phyloP scores from a whole-genome alignment of 2,797 vertebrate species.

The Enteromius mattozi region DNA sequence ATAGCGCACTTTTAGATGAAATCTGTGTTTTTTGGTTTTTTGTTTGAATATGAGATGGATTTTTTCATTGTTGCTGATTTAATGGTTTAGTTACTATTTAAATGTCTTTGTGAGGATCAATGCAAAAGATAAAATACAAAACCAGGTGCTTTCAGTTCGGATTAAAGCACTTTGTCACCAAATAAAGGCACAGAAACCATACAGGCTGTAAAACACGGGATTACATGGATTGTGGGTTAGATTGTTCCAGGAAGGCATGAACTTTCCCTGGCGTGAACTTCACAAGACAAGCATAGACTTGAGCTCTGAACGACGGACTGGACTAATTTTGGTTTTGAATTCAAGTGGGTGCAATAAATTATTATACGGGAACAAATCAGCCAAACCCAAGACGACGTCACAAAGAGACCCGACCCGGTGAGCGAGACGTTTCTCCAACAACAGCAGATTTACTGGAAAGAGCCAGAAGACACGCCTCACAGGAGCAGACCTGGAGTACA shows the following conservation, averaged over 20 bases:
- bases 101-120: not conserved
- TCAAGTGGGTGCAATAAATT: conserved; percentile 22
- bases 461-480: conserved; percentile 7
- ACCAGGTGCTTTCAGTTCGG: not conserved
- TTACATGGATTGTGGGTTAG: not conserved
- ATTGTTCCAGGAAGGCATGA: not conserved
- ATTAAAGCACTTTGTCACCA: not conserved
- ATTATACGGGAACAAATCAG: conserved; percentile 30
- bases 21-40: not conserved
- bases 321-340: conserved; percentile 5
- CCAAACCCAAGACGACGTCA: not conserved
- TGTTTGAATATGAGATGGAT: not conserved
- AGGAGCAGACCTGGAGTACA: not conserved
- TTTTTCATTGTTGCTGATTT: not conserved
- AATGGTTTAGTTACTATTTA: not conserved
- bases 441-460: conserved; percentile 33
- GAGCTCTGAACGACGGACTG: not conserved
- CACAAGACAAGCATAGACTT: conserved; percentile 28
- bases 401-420: conserved; percentile 1
- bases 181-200: not conserved
- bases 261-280: not conserved
- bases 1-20: not conserved
- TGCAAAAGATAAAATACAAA: not conserved
- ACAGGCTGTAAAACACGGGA: not conserved
- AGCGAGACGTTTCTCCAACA: conserved; percentile 17